Evolutionary conservation across 1,140 invertebrate species (phyloP), one percentile per base, ranked within the genome.

Genomic region (Rhagoletis zephyria): DNA sequence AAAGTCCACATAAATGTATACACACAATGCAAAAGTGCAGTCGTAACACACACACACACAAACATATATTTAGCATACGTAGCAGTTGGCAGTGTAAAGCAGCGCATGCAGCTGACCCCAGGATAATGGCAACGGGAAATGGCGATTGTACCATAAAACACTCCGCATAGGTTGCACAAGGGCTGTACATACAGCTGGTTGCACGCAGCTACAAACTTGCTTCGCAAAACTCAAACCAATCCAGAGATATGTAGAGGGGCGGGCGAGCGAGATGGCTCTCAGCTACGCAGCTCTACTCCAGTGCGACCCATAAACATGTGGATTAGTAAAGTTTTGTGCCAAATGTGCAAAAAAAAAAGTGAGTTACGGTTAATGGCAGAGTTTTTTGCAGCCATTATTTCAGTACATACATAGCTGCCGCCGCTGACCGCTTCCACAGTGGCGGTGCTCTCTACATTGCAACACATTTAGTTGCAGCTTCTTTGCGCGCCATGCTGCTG

Each of bases 291-390:
- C 61, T 19, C 64, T 14, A 86, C 85, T 86, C 60, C 40, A 86
- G 30, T 45, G 60, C 61, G 42, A 19, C 40, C 61, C 85, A 19
- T 81, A 81, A 81, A 81, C 74, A 81, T 81, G 74, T 81, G 48
- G 74, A 81, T 81, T 81, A 81, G 51, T 12, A 81, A 81, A 81
- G 74, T 81, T 81, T 81, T 81, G n/a, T 48, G 74, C 74, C 74
- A 81, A 56, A 51, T 56, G 14, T 81, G 74, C 48, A 81, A 30
- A 81, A 30, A 30, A 30, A 30, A 77, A 81, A 81, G 48, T 81
- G 74, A 81, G n/a, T 81, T 81, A 81, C 74, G 74, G 56, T 45
- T 51, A 81, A 56, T 81, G 48, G n/a, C 74, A 19, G n/a, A 10
- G 40, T 16, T n/a, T 81, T 67, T 67, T 56, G 6, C 14, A 14